These are phyloP conservation scores for Aproaerema taeniolella DNA, from an alignment of 2,888 invertebrate genomes.

Conservation along the genomic window DNA sequence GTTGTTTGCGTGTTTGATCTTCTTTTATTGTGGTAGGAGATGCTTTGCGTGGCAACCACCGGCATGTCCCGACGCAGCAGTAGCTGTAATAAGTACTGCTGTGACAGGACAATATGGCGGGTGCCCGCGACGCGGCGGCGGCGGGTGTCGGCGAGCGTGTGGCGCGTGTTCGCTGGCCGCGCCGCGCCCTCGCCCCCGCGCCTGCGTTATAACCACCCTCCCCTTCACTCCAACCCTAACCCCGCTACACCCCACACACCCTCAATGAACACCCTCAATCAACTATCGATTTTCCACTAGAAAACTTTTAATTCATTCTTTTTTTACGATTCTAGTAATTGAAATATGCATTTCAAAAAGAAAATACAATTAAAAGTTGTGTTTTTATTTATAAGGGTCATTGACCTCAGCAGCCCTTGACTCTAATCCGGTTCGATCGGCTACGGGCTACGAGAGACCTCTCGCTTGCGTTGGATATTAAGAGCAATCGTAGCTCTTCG, in stretches of 20 bases:
- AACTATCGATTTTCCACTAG: conserved; percentile 65
- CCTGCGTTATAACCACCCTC: conserved; percentile 51
- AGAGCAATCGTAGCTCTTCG: background rate
- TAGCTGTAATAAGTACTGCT: conserved; percentile 91
- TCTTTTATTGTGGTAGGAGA: conserved; percentile 25
- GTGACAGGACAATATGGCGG: conserved; percentile 98
- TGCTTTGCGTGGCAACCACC: conserved; percentile 49
- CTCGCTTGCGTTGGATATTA: background rate
- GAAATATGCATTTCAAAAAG: no score
- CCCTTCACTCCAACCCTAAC: conserved; percentile 24
- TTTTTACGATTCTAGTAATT: conserved; percentile 3
- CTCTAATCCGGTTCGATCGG: background rate
- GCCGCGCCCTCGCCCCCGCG: conserved; percentile 56
- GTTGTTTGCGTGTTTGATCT: conserved; percentile 2
- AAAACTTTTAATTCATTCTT: conserved; percentile 43
- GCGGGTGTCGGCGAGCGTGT: conserved; percentile 73
- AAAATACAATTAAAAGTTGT: no score
- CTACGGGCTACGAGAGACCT: background rate
- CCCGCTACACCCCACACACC: conserved; percentile 41
- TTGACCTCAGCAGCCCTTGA: conserved; percentile 25
- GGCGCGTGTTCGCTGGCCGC: conserved; percentile 62
- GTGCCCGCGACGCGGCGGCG: conserved; percentile 60
- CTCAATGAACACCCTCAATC: conserved; percentile 69
- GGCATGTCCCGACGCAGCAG: conserved; percentile 95
- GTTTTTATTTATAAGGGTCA: no score